A percentile compares a stretch with the other conserved stretches of the same genome.
Conservation (phyloP, 2,888 invertebrate species). For the Nymphalis c-album region DNA sequence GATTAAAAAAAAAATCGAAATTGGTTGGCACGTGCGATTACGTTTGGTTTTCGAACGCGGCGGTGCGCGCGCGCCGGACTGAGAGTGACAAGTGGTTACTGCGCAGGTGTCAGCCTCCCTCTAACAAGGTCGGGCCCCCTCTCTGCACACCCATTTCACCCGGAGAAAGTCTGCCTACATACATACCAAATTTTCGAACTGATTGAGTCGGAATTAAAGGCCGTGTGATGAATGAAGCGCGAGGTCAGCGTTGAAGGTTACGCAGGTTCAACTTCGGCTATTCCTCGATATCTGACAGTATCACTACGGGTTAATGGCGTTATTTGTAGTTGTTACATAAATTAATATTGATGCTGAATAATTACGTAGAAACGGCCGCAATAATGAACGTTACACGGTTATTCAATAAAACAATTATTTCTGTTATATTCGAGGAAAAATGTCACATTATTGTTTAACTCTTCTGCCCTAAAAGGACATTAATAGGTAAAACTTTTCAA, state of each 20-base stretch:
- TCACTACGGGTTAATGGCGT: constrained; percentile 17
- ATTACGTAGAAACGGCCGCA: background rate
- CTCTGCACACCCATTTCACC: constrained; percentile 67
- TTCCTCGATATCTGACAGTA: constrained; percentile 21
- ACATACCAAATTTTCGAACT: constrained; percentile 80
- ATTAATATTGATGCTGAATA: background rate
- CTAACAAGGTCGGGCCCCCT: constrained; percentile 77
- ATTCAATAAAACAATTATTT: too few relatives aligned
- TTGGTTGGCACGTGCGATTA: constrained; percentile 57
- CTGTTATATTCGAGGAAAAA: too few relatives aligned
- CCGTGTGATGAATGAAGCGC: constrained; percentile 48
- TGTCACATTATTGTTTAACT: too few relatives aligned
- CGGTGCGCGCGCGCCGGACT: constrained; percentile 71
- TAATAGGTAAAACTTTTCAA: too few relatives aligned
- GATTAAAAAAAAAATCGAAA: constrained; percentile 48
- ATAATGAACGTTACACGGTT: too few relatives aligned
- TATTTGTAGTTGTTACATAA: constrained; percentile 13
- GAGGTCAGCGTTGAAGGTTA: constrained; percentile 48
- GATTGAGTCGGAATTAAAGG: constrained; percentile 65
- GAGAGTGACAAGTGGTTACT: constrained; percentile 73
- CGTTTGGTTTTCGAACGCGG: constrained; percentile 58
- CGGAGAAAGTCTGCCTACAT: constrained; percentile 81
- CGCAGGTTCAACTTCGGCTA: constrained; percentile 34
- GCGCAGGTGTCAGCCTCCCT: constrained; percentile 79
- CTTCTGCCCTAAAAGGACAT: too few relatives aligned